Evolutionary conservation across 2,113 vertebrate genomes (phyloP), one percentile per base, ranked within the genome.

Genomic region (Pteropus alecto): DNA sequence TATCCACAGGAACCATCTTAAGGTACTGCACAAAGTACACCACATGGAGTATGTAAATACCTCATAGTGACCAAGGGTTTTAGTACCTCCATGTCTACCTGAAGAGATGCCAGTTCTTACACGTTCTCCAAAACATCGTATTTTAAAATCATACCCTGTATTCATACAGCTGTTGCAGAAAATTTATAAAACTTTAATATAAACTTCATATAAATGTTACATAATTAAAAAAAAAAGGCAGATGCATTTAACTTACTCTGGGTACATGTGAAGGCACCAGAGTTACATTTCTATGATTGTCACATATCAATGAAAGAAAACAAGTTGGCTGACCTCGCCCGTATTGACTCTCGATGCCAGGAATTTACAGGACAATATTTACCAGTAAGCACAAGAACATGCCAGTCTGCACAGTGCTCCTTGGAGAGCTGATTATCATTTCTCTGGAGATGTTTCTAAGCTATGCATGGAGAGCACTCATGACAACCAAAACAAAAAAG

Each of bases 381-480:
- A 28, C 46, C 56, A 56, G 88, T 9, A 41, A 67, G 76, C 48
- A 33, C n/a, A 35, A 56, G 46, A 35, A 30, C 30, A 10, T 5
- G 65, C 74, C n/a, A 2, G 54, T 22, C 30, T 4, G 21, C 12
- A 5, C 33, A 2, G 7, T 0, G 15, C 71, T 68, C 78, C 67
- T 28, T 11, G 26, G 90, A 93, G 92, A 89, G 63, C 67, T 28
- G 90, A 65, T 18, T 15, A 18, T 35, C 12, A 30, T 41, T 35
- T 90, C 87, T 92, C 87, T 78, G 77, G 86, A 95, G 90, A 51
- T 16, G 68, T 46, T 86, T 92, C 94, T 87, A 77, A 56, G 87
- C 84, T 56, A 3, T 22, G 54, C 7, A 15, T 3, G 5, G 26
- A 46, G 1, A 83, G 43, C 18, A 41, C 79, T 73, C 87, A n/a